Base-by-base conservation (phyloP, 2,113 vertebrate genomes). In the Phodopus roborovskii region DNA sequence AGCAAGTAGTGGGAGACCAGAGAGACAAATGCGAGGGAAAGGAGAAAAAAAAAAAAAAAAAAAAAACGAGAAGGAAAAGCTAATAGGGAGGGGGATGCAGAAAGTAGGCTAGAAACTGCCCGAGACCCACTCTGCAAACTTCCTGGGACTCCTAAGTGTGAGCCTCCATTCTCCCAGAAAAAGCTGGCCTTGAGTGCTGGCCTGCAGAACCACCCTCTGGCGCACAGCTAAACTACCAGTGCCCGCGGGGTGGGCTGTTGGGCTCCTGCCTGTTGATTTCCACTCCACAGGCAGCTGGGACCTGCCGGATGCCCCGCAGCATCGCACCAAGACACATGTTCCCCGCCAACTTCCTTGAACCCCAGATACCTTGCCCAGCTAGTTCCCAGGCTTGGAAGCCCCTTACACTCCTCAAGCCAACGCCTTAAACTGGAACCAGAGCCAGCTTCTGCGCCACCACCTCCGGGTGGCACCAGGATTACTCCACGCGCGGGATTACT, bases 261-360 rank as follows among this genome's bases (percentile, higher is more conserved):
- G 96, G 78, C 50, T 48, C 78, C 96, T 36, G 74, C 98, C 96
- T 93, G 96, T 96, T 92, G 96, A 88, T 97, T 96, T 73, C 58
- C 28, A 36, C 88, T 78, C 85, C 42, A 42, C 66, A 39, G 81
- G 96, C 58, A 73, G 68, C 96, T 92, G 19, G 64, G 90, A 97
- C 62, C 60, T 15, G 66, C 83, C 48, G 17, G 93, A 45, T 24
- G 58, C 56, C 88, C 91, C 48, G 39, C 42, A 87, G 78, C 90
- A 94, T 12, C 24, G 93, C n/a, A 62, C 85, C n/a, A 91, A 95
- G 94, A 97, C 96, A 87, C 70, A 64, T 56, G 68, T 74, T 70
- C 74, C 39, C 22, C 83, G 24, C 78, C 66, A 82, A 73, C 94
- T 95, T 95, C 74, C 85, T 93, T 66, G 92, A 5, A 78, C 64